Conservation (phyloP, 2,113 vertebrate species). For the Probosciger aterrimus region DNA sequence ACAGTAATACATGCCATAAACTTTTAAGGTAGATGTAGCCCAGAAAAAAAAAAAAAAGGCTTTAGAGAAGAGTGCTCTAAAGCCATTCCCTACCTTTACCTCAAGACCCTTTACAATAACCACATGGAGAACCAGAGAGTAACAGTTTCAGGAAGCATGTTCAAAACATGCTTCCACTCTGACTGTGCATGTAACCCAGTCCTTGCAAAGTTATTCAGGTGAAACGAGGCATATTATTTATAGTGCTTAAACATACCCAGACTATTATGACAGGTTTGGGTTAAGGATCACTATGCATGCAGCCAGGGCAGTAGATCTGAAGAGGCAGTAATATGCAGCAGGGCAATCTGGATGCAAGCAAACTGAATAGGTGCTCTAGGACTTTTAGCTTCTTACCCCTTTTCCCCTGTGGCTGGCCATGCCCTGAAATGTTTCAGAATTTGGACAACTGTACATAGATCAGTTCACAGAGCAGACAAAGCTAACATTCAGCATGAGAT, state of each 20-base stretch:
- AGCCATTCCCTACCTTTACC: not conserved
- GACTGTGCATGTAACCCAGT: not conserved
- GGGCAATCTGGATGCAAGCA: rapidly evolving
- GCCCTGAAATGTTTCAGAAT: not conserved
- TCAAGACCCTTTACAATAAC: not conserved
- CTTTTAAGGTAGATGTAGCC: not conserved
- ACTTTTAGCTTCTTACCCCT: not conserved
- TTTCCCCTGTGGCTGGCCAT: not conserved
- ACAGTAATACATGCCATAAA: not conserved
- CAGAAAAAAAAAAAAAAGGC: rapidly evolving
- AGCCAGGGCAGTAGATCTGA: not conserved
- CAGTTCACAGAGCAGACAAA: not conserved
- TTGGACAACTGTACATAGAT: not conserved
- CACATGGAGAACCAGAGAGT: not conserved
- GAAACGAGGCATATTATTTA: not conserved
- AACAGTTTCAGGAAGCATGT: not conserved
- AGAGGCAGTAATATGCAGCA: not conserved
- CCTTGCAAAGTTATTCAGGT: not conserved
- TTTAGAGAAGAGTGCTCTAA: not conserved
- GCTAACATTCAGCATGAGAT: not conserved
- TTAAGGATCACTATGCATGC: not conserved
- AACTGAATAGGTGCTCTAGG: not conserved
- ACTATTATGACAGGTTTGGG: not conserved
- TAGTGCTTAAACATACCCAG: not conserved
- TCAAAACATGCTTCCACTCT: not conserved